Base-by-base conservation (phyloP, 1,140 invertebrate genomes). In the Leguminivora glycinivorella region DNA sequence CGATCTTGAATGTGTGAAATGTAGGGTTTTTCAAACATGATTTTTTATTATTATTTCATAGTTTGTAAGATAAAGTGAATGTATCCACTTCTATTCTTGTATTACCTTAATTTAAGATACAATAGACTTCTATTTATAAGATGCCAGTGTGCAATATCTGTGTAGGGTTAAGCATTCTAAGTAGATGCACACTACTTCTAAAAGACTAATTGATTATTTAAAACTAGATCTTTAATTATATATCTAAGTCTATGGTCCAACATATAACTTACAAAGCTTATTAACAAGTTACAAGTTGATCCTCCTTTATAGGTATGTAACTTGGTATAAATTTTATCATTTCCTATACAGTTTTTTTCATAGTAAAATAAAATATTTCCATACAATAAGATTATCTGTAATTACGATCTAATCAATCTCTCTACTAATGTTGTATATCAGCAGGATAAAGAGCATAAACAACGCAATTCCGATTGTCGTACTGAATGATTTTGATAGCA, bases 101-200 rank as follows among this genome's bases (percentile, higher is more conserved):
- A 43, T 12, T 7, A 29, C 26, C n/a, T 43, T 67, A 67, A 0
- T 26, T 38, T 25, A 24, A 22, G 67, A 40, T 19, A 40, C 26
- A 25, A 40, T 38, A 38, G 66, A 40, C 34, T 40, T 22, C 22
- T 40, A 63, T 26, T 63, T 63, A 17, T 63, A 63, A 63, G 58
- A 75, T 71, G 74, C 72, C 70, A 73, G 68, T 63, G 74, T 73
- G 74, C 71, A 75, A 73, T 75, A 75, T 68, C 40, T 71, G 47
- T 40, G 19, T 71, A 66, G 71, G 71, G n/a, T 43, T 63, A 63
- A 29, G n/a, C 22, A 63, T 63, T 29, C n/a, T 17, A 31, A 29
- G 58, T 63, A 63, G 4, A 17, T 63, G 58, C 58, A 29, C 58
- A 63, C 29, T n/a, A 63, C 26, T 63, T 63, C 26, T 31, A 26